phyloP scores from a whole-genome alignment of 2,113 vertebrate genomes.

The Mastomys natalensis region DNA sequence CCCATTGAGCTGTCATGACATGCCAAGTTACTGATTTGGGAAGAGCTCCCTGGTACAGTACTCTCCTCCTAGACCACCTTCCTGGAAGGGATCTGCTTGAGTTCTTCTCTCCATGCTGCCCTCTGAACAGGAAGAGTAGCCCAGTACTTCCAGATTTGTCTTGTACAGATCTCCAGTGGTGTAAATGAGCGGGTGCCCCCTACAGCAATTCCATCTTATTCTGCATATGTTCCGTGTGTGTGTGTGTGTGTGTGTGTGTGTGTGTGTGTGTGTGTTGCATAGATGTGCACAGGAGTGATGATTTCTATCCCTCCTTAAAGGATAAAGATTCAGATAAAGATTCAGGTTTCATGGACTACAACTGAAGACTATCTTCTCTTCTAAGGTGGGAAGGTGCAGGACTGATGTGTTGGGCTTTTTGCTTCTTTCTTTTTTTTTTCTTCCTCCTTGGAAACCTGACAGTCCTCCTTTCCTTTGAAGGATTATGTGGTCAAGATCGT shows the following conservation, averaged over 20 bases:
- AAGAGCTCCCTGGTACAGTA: rapidly evolving
- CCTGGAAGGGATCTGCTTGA: neutral
- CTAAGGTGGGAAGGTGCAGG: neutral
- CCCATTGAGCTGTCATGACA: neutral
- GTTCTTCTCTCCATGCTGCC: too few relatives aligned
- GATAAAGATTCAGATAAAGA: neutral
- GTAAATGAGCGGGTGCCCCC: too few relatives aligned
- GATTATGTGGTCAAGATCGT: neutral
- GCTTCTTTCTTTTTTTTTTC: neutral
- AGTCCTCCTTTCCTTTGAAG: neutral
- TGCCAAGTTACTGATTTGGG: neutral
- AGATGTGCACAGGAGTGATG: neutral
- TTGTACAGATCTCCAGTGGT: neutral
- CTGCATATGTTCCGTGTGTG: neutral
- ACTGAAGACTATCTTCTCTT: neutral
- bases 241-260: neutral
- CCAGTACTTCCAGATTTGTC: neutral
- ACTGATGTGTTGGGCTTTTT: neutral
- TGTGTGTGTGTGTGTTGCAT: neutral
- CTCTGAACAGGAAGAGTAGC: neutral
- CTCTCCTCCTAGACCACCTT: neutral
- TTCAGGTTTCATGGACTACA: neutral
- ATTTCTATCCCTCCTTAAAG: neutral
- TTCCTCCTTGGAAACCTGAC: neutral
- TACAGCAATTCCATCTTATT: neutral